Base-by-base conservation (phyloP, 2,797 vertebrate genomes). In the Ceyx erithaca region DNA sequence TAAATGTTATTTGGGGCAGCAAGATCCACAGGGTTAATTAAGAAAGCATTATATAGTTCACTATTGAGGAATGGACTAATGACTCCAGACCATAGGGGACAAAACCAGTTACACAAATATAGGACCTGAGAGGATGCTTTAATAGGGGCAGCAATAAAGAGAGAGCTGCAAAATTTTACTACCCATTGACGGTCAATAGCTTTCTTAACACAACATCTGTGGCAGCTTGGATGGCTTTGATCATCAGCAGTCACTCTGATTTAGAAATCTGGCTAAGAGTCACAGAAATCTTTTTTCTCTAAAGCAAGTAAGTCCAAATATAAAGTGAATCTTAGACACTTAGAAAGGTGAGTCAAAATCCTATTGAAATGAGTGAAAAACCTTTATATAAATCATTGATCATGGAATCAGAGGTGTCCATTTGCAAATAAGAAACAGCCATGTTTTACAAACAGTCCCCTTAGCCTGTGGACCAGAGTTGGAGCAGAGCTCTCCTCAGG, bases 91-190 rank as follows among this genome's bases (percentile, higher is more conserved):
- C 84, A 0, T 89, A 37, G 81, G 94, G 94, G 94, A 96, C 81
- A 94, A 73, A 94, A 76, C 70, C 62, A 93, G 89, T 79, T 54
- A 92, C 84, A 85, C 80, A 94, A 94, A 96, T 94, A 97, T 86
- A 9, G 94, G 91, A 76, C 93, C 92, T 96, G 80, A 94, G 96
- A 96, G 94, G 84, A 88, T 91, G 81, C 21, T 93, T 93, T 95
- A 95, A 95, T 94, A 85, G 94, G 72, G 73, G 30, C 79, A 95
- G 85, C 86, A 97, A 97, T 97, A 97, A 97, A 97, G 61, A 73
- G 85, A 87, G 83, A 93, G 62, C 77, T 94, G 92, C 80, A 93
- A 83, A 91, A 89, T 93, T 96, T 95, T 93, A 94, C 87, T 94
- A 85, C 80, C 89, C 92, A 85, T 86, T 83, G 85, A 69, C 2